phyloP scores from a whole-genome alignment of 2,888 invertebrate genomes.

The Molorchus minor region DNA sequence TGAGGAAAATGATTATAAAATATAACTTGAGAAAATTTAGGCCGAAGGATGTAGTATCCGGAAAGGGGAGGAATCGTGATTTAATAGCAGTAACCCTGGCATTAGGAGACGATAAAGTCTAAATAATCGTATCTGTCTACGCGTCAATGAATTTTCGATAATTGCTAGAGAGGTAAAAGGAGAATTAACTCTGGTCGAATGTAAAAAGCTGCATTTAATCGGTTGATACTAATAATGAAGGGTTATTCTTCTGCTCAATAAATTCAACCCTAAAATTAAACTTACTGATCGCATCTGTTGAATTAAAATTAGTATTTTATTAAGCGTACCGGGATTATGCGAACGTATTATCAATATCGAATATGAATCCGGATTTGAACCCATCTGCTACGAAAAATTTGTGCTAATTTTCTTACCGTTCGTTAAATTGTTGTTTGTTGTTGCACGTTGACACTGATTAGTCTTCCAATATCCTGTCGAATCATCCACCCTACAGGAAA shows the following conservation, averaged over 20 bases:
- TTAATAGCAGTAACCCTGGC: slow-evolving; percentile 4
- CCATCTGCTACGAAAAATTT: slow-evolving; percentile 29
- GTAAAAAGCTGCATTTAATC: slow-evolving; percentile 38
- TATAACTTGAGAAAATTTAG: neutral
- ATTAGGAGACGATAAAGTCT: slow-evolving; percentile 17
- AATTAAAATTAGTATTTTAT: slow-evolving; percentile 34
- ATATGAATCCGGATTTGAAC: slow-evolving; percentile 21
- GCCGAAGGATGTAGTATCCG: neutral
- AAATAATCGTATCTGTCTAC: slow-evolving; percentile 17
- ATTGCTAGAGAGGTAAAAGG: slow-evolving; percentile 21
- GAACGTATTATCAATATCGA: slow-evolving; percentile 30
- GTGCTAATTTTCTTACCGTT: slow-evolving; percentile 4
- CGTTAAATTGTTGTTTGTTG: slow-evolving; percentile 9
- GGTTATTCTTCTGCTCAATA: slow-evolving; percentile 48
- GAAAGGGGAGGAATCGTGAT: slow-evolving; percentile 4
- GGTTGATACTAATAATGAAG: slow-evolving; percentile 42
- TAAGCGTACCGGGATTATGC: slow-evolving; percentile 34
- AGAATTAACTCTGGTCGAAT: slow-evolving; percentile 21
- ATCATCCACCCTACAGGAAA: slow-evolving; percentile 56
- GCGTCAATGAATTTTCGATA: slow-evolving; percentile 21
- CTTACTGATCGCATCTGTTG: slow-evolving; percentile 33
- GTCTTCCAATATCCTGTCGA: slow-evolving; percentile 61
- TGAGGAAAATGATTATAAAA: neutral
- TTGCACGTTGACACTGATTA: slow-evolving; percentile 56
- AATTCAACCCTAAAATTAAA: slow-evolving; percentile 29